A percentile compares a stretch with the other conserved stretches of the same genome.
These are phyloP conservation scores for Drosophila persimilis DNA, from an alignment of 1,140 invertebrate genomes.

Conservation along the genomic window DNA sequence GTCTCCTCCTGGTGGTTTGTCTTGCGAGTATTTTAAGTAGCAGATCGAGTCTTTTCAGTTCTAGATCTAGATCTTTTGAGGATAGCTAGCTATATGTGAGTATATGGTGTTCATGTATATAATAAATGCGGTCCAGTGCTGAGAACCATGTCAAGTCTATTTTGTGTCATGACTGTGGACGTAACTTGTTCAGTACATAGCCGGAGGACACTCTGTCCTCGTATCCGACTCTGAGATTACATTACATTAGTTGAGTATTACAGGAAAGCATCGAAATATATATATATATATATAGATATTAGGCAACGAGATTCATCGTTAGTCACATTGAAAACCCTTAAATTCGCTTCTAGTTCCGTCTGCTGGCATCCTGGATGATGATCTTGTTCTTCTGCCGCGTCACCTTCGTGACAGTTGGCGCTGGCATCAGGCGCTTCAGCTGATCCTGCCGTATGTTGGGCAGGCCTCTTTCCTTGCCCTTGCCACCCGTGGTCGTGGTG, in stretches of 20 bases:
- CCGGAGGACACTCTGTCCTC: background rate
- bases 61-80: background rate
- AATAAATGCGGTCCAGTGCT: conserved; percentile 55
- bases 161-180: conserved; percentile 51
- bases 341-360: conserved; percentile 73
- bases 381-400: conserved; percentile 90
- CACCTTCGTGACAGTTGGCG: conserved; percentile 87
- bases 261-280: background rate
- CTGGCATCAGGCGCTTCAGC: conserved; percentile 85
- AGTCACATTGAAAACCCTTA: conserved; percentile 23
- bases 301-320: background rate
- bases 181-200: conserved; percentile 40
- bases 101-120: conserved; percentile 31
- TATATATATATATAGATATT: background rate
- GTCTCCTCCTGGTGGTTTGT: conserved; percentile 13
- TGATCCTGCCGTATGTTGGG: conserved; percentile 85
- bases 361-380: conserved; percentile 87
- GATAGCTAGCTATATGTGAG: conserved; percentile 32
- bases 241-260: conserved; percentile 3
- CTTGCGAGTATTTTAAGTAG: conserved; percentile 53
- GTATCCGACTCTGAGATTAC: background rate
- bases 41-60: conserved; percentile 48
- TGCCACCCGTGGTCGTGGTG: conserved; percentile 38
- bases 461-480: conserved; percentile 51
- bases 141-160: conserved; percentile 52